These are phyloP conservation scores for Physocephala rufipes DNA, from an alignment of 2,888 invertebrate genomes.

Conservation along the genomic window DNA sequence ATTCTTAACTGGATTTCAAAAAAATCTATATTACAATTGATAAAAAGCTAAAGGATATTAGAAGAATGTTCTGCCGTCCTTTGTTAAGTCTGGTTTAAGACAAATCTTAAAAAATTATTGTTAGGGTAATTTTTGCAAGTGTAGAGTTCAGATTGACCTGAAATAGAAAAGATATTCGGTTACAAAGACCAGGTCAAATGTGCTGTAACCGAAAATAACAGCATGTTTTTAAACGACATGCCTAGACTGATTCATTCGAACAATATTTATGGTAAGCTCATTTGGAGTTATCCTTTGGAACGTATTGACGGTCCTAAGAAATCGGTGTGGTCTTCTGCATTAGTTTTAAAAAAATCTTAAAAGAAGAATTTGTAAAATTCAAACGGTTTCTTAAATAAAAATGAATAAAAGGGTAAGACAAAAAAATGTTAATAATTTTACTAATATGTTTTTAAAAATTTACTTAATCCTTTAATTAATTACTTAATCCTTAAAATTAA, in stretches of 20 bases:
- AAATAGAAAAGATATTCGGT: conserved; percentile 10
- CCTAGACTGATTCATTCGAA: no score
- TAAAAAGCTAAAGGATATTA: no score
- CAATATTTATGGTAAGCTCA: not conserved
- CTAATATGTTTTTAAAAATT: not conserved
- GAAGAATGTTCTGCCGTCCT: no score
- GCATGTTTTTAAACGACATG: not conserved
- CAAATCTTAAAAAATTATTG: no score
- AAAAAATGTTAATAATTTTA: not conserved
- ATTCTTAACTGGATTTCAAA: no score
- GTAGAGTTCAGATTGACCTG: not conserved
- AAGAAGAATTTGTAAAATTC: not conserved
- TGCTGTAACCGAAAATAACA: not conserved
- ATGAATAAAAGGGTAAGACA: conserved; percentile 19
- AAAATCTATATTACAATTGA: no score
- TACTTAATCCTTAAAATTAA: no score
- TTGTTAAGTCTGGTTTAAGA: no score
- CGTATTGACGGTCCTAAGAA: not conserved
- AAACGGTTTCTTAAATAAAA: not conserved
- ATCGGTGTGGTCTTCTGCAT: not conserved
- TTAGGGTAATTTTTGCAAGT: not conserved
- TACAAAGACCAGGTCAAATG: conserved; percentile 15
- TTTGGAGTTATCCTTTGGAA: conserved; percentile 26
- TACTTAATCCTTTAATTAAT: not conserved
- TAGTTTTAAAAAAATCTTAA: not conserved